phyloP scores from a whole-genome alignment of 2,888 invertebrate species.

The Mythimna pallens region DNA sequence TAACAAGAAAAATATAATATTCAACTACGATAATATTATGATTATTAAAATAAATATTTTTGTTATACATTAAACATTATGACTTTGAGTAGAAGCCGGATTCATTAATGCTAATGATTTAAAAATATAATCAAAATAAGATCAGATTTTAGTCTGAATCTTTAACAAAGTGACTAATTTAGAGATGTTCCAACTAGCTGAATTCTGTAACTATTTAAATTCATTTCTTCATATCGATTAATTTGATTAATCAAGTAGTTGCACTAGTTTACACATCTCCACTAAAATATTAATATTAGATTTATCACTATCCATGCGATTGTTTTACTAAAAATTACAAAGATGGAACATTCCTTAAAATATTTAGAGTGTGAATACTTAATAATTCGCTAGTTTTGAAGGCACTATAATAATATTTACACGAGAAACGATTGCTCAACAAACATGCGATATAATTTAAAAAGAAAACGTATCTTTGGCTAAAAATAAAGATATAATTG shows the following conservation, averaged over 20 bases:
- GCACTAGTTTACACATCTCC: constrained; percentile 43
- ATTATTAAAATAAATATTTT: constrained; percentile 60
- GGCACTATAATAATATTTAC: constrained; percentile 75
- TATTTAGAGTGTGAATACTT: constrained; percentile 69
- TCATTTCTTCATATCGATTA: constrained; percentile 14
- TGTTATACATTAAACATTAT: constrained; percentile 26
- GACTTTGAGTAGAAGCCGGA: constrained; percentile 27
- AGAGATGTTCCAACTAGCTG: constrained; percentile 54
- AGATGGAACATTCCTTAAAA: constrained; percentile 74
- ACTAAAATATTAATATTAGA: constrained; percentile 43
- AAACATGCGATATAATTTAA: constrained; percentile 66
- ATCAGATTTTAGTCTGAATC: constrained; percentile 34
- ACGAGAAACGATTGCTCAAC: constrained; percentile 67
- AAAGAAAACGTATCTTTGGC: constrained; percentile 62
- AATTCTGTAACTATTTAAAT: constrained; percentile 20
- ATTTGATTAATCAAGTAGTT: constrained; percentile 20
- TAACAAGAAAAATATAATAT: constrained; percentile 63
- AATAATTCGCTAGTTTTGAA: constrained; percentile 64
- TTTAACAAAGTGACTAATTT: constrained; percentile 56
- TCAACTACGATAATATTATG: constrained; percentile 51
- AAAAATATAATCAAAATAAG: constrained; percentile 40
- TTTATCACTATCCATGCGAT: constrained; percentile 56
- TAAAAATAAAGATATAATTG: constrained; percentile 53
- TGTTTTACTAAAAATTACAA: constrained; percentile 57
- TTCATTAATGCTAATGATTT: constrained; percentile 27